Evolutionary conservation across 2,888 invertebrate species (phyloP), one percentile per base, ranked within the genome.

Genomic region (Calameuta pallipes): DNA sequence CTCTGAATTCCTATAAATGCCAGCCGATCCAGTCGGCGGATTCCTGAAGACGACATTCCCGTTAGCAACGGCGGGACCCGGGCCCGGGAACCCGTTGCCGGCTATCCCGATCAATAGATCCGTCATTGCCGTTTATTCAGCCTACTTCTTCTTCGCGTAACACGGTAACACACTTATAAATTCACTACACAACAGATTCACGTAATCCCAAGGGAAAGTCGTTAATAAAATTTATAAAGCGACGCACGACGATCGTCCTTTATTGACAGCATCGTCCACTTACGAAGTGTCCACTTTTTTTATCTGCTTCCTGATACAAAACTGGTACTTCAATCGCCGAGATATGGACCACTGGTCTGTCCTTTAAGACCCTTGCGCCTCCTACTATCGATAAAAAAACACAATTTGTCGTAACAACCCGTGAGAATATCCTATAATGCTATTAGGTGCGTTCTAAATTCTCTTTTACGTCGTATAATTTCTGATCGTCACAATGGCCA

Each of bases 1-100:
- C 80, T 91, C 91, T 70, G 87, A 86, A 79, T 85, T 88, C 31
- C 88, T 85, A 78, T 88, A 91, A 75, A 87, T 84, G 34, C 75
- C 80, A 11, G 80, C 78, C 73, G 80, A 80, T 73, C 82, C 82
- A 13, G 80, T 31, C 41, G n/a, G 68, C 30, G 75, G 75, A 75
- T 76, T 82, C 75, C 85, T 78, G 70, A 77, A 84, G 15, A 85
- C 83, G 76, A 84, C 85, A 13, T 83, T 83, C 31, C 81, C 82
- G 75, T 82, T 84, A 69, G 78, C 56, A 31, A 69, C 30, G 73
- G 79, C 80, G 41, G 79, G 74, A 33, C 80, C 80, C 78, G 82
- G 79, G 79, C 79, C 71, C 80, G 81, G 81, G 79, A 84, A 85
- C 37, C 82, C 83, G 81, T 79, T 83, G 73, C 83, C 83, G 79